Conservation (phyloP, 37 sponge, comb jelly and placozoan genomes). For the Chondrosia reniformis region DNA sequence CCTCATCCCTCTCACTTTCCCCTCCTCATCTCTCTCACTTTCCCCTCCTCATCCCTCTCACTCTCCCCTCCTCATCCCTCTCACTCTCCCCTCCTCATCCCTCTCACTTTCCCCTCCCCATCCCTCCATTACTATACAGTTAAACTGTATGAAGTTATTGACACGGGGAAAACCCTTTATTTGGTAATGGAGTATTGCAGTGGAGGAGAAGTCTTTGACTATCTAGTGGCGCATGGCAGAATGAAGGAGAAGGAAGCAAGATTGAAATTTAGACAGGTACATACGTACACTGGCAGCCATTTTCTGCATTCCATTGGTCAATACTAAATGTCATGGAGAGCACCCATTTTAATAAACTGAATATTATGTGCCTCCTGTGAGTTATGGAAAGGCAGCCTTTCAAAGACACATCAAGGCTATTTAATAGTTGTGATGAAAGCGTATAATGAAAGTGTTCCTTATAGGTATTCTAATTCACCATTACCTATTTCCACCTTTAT, state of each 20-base stretch:
- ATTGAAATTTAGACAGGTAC: constrained; percentile 96
- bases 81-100: neutral
- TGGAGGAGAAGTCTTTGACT: constrained; percentile 99
- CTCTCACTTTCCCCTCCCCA: neutral
- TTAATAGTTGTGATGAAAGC: no score
- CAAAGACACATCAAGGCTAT: no score
- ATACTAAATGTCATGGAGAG: neutral
- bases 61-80: neutral
- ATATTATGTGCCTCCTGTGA: no score
- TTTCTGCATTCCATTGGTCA: neutral
- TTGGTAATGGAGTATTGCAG: constrained; percentile 98
- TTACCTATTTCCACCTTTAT: no score
- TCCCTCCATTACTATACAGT: constrained; percentile 37
- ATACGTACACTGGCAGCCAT: neutral
- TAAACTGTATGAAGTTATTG: constrained; percentile 97
- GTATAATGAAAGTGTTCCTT: no score
- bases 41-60: neutral
- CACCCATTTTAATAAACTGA: no score
- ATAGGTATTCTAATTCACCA: no score
- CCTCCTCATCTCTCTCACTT: neutral
- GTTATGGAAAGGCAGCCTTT: no score
- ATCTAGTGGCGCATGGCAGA: constrained; percentile 97
- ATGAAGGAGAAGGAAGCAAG: constrained; percentile 99
- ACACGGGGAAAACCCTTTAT: constrained; percentile 96
- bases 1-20: neutral